A percentile compares a stretch with the other conserved stretches of the same genome.
These are phyloP conservation scores for Latrodectus hesperus DNA, from an alignment of 2,888 invertebrate species.

Conservation along the genomic window DNA sequence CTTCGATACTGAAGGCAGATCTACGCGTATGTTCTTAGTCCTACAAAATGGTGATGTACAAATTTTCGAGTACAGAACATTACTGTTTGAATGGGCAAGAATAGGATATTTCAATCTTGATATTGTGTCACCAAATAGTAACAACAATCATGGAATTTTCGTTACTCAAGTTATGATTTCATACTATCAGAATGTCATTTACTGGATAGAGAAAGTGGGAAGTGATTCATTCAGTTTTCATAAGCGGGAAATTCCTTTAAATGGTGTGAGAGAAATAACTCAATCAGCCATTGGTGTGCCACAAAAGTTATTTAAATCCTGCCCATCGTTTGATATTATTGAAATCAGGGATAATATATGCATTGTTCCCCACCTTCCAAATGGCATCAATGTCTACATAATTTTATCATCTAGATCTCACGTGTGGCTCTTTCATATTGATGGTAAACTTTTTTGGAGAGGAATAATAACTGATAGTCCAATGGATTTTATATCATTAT, in stretches of 20 bases:
- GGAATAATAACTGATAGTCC: constrained; percentile 50
- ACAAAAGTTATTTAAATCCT: constrained; percentile 54
- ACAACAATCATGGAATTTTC: constrained; percentile 31
- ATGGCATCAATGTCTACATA: constrained; percentile 49
- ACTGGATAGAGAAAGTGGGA: constrained; percentile 55
- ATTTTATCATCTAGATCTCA: constrained; percentile 58
- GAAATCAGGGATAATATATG: constrained; percentile 60
- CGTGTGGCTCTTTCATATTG: constrained; percentile 56
- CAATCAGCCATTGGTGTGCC: constrained; percentile 63
- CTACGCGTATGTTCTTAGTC: constrained; percentile 56
- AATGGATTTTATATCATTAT: constrained; percentile 56
- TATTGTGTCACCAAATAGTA: constrained; percentile 63
- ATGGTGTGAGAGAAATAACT: constrained; percentile 60
- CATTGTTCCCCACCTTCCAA: constrained; percentile 56
- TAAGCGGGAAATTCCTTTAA: constrained; percentile 46
- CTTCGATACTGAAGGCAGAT: constrained; percentile 51
- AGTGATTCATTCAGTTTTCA: constrained; percentile 33
- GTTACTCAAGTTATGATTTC: constrained; percentile 51
- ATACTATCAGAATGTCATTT: constrained; percentile 55
- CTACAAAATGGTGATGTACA: constrained; percentile 62
- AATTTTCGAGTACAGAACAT: constrained; percentile 59
- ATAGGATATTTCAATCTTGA: constrained; percentile 64
- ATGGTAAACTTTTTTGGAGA: constrained; percentile 58
- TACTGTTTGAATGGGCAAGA: constrained; percentile 64
- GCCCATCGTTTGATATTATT: constrained; percentile 37